Percentiles rank a stretch among this genome's conserved stretches.
These are phyloP conservation scores for Mastacembelus armatus DNA, from an alignment of 2,797 vertebrate species.

Conservation along the genomic window DNA sequence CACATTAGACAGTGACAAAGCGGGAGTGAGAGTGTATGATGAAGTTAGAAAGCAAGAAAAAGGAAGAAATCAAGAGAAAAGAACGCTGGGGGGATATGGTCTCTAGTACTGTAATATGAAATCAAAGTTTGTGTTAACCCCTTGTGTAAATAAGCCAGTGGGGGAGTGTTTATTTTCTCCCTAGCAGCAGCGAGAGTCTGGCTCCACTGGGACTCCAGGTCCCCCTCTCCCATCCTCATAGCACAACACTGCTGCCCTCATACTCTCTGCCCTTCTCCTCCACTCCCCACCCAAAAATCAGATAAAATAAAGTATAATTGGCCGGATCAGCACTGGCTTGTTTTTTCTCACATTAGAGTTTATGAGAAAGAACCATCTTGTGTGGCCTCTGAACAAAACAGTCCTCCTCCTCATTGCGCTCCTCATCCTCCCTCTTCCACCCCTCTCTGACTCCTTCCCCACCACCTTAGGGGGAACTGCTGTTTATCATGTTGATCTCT, in stretches of 20 bases:
- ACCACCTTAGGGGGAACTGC: constrained; percentile 56
- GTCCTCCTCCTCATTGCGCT: constrained; percentile 56
- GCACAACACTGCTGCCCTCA: constrained; percentile 75
- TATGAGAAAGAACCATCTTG: constrained; percentile 84
- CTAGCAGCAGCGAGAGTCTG: constrained; percentile 70
- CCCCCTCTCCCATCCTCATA: constrained; percentile 69
- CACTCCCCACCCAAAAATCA: constrained; percentile 55
- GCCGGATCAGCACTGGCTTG: constrained; percentile 74
- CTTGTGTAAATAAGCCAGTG: constrained; percentile 79
- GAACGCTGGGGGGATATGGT: constrained; percentile 23
- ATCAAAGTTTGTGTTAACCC: constrained; percentile 78
- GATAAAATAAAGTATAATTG: constrained; percentile 78
- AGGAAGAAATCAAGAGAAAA: constrained; percentile 30
- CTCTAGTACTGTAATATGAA: constrained; percentile 74
- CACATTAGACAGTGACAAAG: constrained; percentile 67
- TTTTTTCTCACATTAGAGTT: constrained; percentile 83
- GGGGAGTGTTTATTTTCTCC: constrained; percentile 80
- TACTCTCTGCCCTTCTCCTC: constrained; percentile 47
- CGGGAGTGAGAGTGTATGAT: constrained; percentile 58
- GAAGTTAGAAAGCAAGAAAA: constrained; percentile 27
- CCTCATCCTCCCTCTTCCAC: constrained; percentile 50
- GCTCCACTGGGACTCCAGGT: constrained; percentile 70
- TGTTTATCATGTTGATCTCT: constrained; percentile 79
- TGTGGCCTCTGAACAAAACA: constrained; percentile 83
- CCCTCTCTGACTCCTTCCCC: constrained; percentile 19